Evolutionary conservation across 2,113 vertebrate genomes (phyloP), one percentile per base, ranked within the genome.

Genomic region (Lethenteron camtschaticum): DNA sequence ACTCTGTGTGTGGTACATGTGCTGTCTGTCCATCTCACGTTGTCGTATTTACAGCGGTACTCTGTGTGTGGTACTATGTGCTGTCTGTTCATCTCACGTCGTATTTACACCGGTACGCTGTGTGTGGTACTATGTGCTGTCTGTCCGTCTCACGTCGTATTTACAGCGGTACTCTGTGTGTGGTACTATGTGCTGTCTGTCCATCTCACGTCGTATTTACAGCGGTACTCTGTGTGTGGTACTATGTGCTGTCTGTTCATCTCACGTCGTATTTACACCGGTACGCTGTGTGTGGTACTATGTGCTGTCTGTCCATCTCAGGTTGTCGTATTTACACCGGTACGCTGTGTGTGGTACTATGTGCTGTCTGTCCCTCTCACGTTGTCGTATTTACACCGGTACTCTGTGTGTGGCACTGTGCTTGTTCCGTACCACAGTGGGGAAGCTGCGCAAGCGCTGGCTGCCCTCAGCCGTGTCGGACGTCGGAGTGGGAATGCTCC

Each of bases 371-470:
- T 20, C 20, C 20, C 3, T 20, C 3, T 20, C 20, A 20, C 20
- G 20, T n/a, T n/a, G n/a, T 24, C 24, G 24, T 41, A 41, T 41
- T 41, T 41, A 41, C 24, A 41, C 24, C 24, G 24, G 24, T 41
- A 41, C 24, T 80, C 79, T 76, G 56, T 76, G 69, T 87, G 78
- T 82, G 85, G 78, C 77, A 77, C 79, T 80, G 79, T 82, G 78
- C 24, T 76, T 76, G 75, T 78, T 79, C 76, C 76, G 79, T 79
- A 81, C 81, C 85, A 76, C 79, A 99, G 94, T 99, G 82, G 94
- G 94, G 77, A 99, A 96, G 83, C 85, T 99, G 80, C 86, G 94
- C 77, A 99, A 99, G 81, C 85, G 80, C 73, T 99, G 94, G 94
- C 85, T 99, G 85, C 86, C 85, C 75, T 87, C 96, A 73, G 83